Evolutionary conservation across 2,113 vertebrate genomes (phyloP).

Genomic region (Bubo scandiacus): DNA sequence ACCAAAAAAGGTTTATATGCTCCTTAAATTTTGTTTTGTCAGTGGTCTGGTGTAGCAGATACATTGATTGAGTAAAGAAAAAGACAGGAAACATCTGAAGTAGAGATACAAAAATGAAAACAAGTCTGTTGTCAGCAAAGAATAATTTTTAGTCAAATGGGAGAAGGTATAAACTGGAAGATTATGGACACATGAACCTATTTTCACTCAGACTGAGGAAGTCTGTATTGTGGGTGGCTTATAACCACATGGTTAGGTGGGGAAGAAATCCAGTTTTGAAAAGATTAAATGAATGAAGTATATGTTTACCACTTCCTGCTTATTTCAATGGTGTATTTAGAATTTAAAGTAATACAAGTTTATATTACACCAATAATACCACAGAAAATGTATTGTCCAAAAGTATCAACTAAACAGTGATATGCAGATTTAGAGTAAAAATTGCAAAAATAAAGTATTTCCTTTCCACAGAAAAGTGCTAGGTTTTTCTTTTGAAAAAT

Average conservation of each 20-base stretch:
- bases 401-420: neutral
- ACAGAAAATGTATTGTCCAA: neutral
- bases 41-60: neutral
- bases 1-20: neutral
- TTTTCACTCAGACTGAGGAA: neutral
- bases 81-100: neutral
- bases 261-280: neutral
- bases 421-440: neutral
- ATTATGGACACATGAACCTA: neutral
- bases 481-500: conserved; percentile 47
- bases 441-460: neutral
- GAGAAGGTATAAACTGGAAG: neutral
- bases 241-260: neutral
- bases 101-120: neutral
- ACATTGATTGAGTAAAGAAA: neutral
- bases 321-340: neutral
- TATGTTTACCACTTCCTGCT: neutral
- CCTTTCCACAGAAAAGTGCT: neutral
- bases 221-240: neutral
- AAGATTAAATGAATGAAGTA: neutral
- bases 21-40: neutral
- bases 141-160: neutral
- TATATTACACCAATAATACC: neutral
- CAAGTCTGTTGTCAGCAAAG: neutral
- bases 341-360: neutral